A percentile compares a stretch with the other conserved stretches of the same genome.
These are phyloP conservation scores for Ormyrus nitidulus DNA, from an alignment of 2,888 invertebrate species.

Conservation along the genomic window DNA sequence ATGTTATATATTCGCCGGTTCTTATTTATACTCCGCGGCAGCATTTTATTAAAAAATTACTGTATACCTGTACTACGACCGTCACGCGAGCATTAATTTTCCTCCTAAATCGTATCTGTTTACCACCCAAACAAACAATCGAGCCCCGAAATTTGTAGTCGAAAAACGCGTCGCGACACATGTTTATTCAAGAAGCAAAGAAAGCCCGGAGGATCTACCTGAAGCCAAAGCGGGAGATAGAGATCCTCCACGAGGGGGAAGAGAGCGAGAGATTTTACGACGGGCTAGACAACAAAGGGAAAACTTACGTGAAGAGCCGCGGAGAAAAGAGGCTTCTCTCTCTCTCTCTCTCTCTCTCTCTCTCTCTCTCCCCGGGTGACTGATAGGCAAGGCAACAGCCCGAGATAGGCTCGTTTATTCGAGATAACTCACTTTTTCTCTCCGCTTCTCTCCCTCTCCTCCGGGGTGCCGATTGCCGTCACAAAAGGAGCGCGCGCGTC, in stretches of 20 bases:
- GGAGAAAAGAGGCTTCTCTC: too few species aligned
- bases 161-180: background rate
- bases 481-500: background rate
- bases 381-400: slow-evolving; percentile 6
- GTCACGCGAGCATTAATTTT: too few species aligned
- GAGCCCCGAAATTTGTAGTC: too few species aligned
- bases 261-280: slow-evolving; percentile 18
- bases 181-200: slow-evolving; percentile 5
- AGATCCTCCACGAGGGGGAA: background rate
- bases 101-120: too few species aligned
- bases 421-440: background rate
- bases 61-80: too few species aligned
- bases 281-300: slow-evolving; percentile 28
- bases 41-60: too few species aligned
- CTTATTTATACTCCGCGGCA: too few species aligned
- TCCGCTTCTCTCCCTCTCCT: background rate
- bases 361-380: background rate
- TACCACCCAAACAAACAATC: too few species aligned
- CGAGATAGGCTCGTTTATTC: slow-evolving; percentile 13
- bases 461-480: slow-evolving; percentile 10
- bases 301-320: background rate
- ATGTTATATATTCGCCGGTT: too few species aligned
- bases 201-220: background rate
- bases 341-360: too few species aligned
- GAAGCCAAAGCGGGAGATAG: too few species aligned